phyloP scores from a whole-genome alignment of 2,888 invertebrate genomes.

The Tenthredo amoena region DNA sequence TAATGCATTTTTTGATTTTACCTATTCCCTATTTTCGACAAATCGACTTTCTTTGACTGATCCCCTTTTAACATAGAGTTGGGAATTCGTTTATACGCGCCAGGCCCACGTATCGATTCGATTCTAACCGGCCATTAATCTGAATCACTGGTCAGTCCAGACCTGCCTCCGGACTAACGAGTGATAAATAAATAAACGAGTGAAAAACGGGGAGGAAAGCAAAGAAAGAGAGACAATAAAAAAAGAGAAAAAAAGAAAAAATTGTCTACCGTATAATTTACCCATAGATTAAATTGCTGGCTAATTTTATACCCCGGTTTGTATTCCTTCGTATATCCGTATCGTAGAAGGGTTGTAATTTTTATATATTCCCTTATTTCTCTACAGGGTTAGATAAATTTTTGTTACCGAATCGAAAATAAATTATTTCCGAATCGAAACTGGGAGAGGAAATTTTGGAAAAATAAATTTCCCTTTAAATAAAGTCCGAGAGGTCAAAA shows the following conservation, averaged over 20 bases:
- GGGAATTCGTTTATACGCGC: not conserved
- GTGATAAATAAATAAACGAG: slow-evolving; percentile 57
- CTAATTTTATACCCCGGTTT: not conserved
- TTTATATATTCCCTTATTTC: not conserved
- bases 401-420: not conserved
- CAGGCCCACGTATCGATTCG: slow-evolving; percentile 31
- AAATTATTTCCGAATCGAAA: not conserved
- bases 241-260: not conserved
- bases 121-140: slow-evolving; percentile 58
- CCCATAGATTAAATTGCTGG: not conserved
- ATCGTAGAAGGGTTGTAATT: not conserved
- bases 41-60: not conserved
- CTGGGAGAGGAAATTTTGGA: too few species aligned
- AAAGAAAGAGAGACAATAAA: too few species aligned
- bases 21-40: not conserved
- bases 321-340: too few species aligned
- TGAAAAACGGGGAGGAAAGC: slow-evolving; percentile 47
- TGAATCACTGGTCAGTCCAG: slow-evolving; percentile 54
- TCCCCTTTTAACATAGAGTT: not conserved
- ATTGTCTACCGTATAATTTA: not conserved
- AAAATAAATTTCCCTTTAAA: too few species aligned
- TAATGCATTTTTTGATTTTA: not conserved
- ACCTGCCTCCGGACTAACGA: slow-evolving; percentile 7
- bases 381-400: not conserved
- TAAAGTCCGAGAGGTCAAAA: too few species aligned